phyloP scores from a whole-genome alignment of 2,888 invertebrate species.

The Phaedon cochleariae region DNA sequence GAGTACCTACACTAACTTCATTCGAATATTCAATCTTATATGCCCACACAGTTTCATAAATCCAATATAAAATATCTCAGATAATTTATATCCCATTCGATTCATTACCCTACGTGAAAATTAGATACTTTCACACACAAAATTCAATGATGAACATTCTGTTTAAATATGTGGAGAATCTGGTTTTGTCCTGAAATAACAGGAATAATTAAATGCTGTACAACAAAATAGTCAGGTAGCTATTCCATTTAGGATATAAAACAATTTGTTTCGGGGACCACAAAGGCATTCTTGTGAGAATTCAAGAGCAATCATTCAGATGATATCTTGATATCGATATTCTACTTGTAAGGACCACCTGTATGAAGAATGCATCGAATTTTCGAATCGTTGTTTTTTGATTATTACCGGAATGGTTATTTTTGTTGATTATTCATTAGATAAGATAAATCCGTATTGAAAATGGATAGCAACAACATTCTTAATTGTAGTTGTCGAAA shows the following conservation, averaged over 20 bases:
- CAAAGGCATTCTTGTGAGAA: conserved; percentile 31
- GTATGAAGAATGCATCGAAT: conserved; percentile 2
- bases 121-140: neutral
- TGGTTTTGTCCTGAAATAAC: conserved; percentile 10
- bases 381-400: conserved; percentile 21
- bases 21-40: no score
- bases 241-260: conserved; percentile 23
- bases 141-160: neutral
- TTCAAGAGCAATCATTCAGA: conserved; percentile 30
- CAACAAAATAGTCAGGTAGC: conserved; percentile 28
- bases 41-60: no score
- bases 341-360: conserved; percentile 32
- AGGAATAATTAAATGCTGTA: conserved; percentile 19
- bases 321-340: conserved; percentile 37
- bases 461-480: neutral
- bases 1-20: no score
- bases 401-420: neutral
- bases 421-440: neutral
- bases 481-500: neutral
- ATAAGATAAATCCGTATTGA: neutral
- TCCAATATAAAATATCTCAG: no score
- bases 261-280: conserved; percentile 30
- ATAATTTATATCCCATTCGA: no score
- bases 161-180: conserved; percentile 16
- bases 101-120: neutral